Conservation (phyloP, 2,113 vertebrate genomes). For the Odocoileus virginianus region DNA sequence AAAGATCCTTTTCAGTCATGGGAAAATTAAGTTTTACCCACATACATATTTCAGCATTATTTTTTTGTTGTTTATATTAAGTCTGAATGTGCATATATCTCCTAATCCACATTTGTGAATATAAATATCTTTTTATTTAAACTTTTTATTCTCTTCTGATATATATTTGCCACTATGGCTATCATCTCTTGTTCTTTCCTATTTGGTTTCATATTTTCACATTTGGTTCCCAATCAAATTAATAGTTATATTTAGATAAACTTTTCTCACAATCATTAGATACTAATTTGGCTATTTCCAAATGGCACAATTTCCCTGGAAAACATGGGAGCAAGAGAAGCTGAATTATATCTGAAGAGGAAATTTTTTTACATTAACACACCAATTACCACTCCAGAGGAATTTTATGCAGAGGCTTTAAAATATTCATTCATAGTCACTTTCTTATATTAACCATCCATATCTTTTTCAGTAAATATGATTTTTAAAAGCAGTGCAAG, state of each 20-base stretch:
- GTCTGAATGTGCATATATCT: not conserved
- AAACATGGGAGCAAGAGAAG: slow-evolving; percentile 8
- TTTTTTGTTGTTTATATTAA: slow-evolving; percentile 14
- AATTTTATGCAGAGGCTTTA: slow-evolving; percentile 8
- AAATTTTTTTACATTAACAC: not conserved
- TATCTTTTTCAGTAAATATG: slow-evolving; percentile 30
- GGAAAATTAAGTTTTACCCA: not conserved
- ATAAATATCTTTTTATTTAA: not conserved
- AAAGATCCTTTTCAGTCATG: not conserved
- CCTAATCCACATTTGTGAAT: not conserved
- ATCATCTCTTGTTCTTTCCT: not conserved
- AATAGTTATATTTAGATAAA: not conserved
- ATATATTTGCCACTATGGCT: not conserved
- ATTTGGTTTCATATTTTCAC: not conserved
- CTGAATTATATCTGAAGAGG: not conserved
- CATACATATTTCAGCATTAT: not conserved
- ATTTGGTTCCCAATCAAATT: not conserved
- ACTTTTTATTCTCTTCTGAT: not conserved
- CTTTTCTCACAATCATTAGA: not conserved
- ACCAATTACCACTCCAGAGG: slow-evolving; percentile 2
- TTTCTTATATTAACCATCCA: slow-evolving; percentile 36
- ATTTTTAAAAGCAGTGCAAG: slow-evolving; percentile 33
- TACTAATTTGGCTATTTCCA: slow-evolving; percentile 6
- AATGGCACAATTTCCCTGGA: not conserved
- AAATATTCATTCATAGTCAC: slow-evolving; percentile 37